Evolutionary conservation across 2,113 vertebrate genomes (phyloP), one percentile per base, ranked within the genome.

Genomic region (Scytalopus superciliaris): DNA sequence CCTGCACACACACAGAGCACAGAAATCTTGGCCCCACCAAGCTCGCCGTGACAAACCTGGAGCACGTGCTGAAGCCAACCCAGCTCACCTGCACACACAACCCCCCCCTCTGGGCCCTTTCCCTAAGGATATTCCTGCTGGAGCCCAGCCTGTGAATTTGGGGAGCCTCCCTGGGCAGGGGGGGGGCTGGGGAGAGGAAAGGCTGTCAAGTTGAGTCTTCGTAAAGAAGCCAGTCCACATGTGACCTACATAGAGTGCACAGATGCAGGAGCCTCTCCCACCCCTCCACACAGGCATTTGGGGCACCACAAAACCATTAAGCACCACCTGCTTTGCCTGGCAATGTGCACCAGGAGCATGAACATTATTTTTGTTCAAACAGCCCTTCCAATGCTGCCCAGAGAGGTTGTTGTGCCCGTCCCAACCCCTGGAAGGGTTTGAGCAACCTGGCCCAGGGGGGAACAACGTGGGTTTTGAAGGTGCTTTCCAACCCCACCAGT

Each of bases 241-340:
- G 91, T 97, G 96, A 97, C 96, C 96, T 97, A 97, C 73, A 96
- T 93, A 97, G 91, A 93, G 60, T 1, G 19, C 90, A 85, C 83
- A 91, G 96, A 95, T 97, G 89, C 55, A 94, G 93, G 17, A 42
- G 85, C 83, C 85, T 68, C 69, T 8, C 75, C 49, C 7, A 70
- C 62, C 69, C 18, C 5, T 18, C 33, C 37, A 28, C 6, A n/a
- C n/a, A n/a, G n/a, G n/a, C n/a, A n/a, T n/a, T n/a, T n/a, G n/a
- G n/a, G n/a, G n/a, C n/a, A n/a, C n/a, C n/a, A n/a, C n/a, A n/a
- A n/a, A n/a, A n/a, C n/a, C n/a, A 56, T 47, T 31, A 62, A 83
- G 0, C 35, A 42, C 87, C 82, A 91, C 96, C 93, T 96, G 85
- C 87, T 88, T 60, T 42, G 79, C 50, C 63, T 81, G 73, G 68